Percentiles rank a stretch among this genome's conserved stretches.
These are phyloP conservation scores for Sphinx pinastri DNA, from an alignment of 2,888 invertebrate genomes.

Conservation along the genomic window DNA sequence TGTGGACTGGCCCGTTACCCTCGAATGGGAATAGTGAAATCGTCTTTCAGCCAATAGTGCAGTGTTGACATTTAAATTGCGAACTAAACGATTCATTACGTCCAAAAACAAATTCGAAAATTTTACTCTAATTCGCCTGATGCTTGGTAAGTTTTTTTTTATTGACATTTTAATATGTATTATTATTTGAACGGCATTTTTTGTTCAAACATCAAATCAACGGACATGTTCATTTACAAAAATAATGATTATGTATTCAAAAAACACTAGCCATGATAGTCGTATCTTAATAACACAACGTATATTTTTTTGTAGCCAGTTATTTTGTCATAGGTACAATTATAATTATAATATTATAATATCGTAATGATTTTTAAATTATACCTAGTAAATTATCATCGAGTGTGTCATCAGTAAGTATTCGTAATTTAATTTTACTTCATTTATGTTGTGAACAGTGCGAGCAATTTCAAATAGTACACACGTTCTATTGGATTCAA, in stretches of 20 bases:
- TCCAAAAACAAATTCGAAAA: slow-evolving; percentile 30
- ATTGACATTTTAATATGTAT: neutral
- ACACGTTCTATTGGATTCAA: slow-evolving; percentile 58
- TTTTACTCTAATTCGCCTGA: neutral
- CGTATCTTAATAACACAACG: no score
- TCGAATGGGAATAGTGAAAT: slow-evolving; percentile 38
- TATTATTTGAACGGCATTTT: no score
- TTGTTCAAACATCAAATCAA: no score
- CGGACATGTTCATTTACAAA: no score
- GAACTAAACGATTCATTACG: slow-evolving; percentile 38
- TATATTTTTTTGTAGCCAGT: neutral
- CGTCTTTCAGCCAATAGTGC: slow-evolving; percentile 54
- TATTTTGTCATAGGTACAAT: neutral
- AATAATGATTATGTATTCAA: neutral
- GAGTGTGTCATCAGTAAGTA: no score
- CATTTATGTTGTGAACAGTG: slow-evolving; percentile 19
- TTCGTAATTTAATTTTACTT: neutral
- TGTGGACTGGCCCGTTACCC: slow-evolving; percentile 18
- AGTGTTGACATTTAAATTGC: slow-evolving; percentile 58
- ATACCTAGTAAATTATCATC: no score
- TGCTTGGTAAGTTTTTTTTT: slow-evolving; percentile 2
- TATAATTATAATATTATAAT: neutral
- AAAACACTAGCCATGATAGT: neutral
- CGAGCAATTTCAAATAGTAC: slow-evolving; percentile 38
- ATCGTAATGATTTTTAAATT: neutral